These are phyloP conservation scores for Vanessa tameamea DNA, from an alignment of 1,140 invertebrate species.

Conservation along the genomic window DNA sequence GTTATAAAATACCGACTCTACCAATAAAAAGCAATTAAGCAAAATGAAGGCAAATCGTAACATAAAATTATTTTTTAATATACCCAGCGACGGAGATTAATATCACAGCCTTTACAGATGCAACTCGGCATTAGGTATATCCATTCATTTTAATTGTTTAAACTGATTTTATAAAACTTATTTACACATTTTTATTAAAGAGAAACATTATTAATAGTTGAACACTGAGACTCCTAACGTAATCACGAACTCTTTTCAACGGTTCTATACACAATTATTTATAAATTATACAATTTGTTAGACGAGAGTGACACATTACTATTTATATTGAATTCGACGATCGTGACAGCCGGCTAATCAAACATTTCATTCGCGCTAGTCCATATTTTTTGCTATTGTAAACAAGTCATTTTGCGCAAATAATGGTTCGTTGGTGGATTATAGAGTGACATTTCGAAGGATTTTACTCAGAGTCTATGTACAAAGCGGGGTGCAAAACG, in stretches of 20 bases:
- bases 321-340: slow-evolving; percentile 53
- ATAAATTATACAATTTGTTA: slow-evolving; percentile 36
- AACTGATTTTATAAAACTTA: slow-evolving; percentile 15
- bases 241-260: slow-evolving; percentile 24
- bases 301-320: slow-evolving; percentile 50
- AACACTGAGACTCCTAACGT: slow-evolving; percentile 36
- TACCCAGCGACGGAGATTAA: slow-evolving; percentile 70
- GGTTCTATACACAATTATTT: slow-evolving; percentile 23
- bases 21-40: neutral
- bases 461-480: slow-evolving; percentile 68
- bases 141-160: slow-evolving; percentile 44
- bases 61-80: slow-evolving; percentile 28
- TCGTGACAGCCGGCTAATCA: slow-evolving; percentile 43
- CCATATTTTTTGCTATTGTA: slow-evolving; percentile 36
- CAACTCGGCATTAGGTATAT: slow-evolving; percentile 68
- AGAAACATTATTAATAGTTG: slow-evolving; percentile 33
- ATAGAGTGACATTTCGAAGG: slow-evolving; percentile 67
- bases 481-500: slow-evolving; percentile 58
- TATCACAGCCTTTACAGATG: slow-evolving; percentile 72
- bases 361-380: slow-evolving; percentile 25
- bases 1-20: neutral
- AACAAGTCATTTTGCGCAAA: slow-evolving; percentile 38
- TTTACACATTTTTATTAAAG: slow-evolving; percentile 29
- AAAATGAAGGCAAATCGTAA: neutral
- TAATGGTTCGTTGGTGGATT: slow-evolving; percentile 54